A percentile compares a stretch with the other conserved stretches of the same genome.
These are phyloP conservation scores for Triops longicaudatus DNA, from an alignment of 1,140 invertebrate species.

Conservation along the genomic window DNA sequence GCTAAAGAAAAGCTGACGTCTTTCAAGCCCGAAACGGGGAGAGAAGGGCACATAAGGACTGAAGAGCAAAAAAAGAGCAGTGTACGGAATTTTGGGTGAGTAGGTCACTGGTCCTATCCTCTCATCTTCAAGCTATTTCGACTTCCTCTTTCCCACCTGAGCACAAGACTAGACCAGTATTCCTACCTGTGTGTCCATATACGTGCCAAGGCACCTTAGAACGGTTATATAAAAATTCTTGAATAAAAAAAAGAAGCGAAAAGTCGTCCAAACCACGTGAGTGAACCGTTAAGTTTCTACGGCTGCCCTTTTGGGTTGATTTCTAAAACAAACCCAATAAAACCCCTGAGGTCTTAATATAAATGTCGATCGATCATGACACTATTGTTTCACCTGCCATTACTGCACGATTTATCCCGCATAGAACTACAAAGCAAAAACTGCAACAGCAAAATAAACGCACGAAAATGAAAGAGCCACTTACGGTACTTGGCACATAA, in stretches of 20 bases:
- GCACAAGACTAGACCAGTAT: neutral
- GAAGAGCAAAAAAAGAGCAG: neutral
- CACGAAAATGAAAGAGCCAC: neutral
- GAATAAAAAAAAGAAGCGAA: neutral
- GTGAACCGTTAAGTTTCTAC: neutral
- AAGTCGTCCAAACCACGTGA: slow-evolving; percentile 9
- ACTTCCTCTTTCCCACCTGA: slow-evolving; percentile 9
- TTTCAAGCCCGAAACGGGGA: neutral
- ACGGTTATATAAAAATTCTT: neutral
- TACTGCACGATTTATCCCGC: too few species aligned
- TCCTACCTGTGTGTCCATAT: neutral
- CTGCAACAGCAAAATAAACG: neutral
- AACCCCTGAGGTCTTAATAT: neutral
- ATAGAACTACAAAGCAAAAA: neutral
- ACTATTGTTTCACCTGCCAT: too few species aligned
- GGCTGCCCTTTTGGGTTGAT: neutral
- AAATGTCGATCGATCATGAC: too few species aligned
- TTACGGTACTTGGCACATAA: slow-evolving; percentile 10
- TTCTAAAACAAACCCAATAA: neutral
- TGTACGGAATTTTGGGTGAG: slow-evolving; percentile 11
- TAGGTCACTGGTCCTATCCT: slow-evolving; percentile 5
- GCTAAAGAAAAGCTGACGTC: neutral
- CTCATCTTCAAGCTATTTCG: slow-evolving; percentile 2
- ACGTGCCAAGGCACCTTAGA: neutral
- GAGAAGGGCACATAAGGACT: neutral